These are phyloP conservation scores for Naso thynnoides DNA, from an alignment of 2,797 vertebrate genomes.

Conservation along the genomic window DNA sequence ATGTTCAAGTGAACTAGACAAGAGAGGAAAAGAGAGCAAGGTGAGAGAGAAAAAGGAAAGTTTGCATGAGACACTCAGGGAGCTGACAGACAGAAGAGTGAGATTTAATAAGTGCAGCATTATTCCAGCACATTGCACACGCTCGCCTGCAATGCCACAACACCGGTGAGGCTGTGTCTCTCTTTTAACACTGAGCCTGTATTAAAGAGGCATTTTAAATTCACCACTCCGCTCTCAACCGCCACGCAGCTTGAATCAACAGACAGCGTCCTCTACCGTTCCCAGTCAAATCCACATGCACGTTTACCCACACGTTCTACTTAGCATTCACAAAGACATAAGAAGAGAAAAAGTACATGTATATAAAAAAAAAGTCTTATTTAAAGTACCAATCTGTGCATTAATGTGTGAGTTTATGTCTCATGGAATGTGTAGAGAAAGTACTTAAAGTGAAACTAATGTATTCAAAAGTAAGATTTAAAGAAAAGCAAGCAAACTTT, in stretches of 20 bases:
- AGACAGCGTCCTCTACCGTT: constrained; percentile 66
- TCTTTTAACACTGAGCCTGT: constrained; percentile 42
- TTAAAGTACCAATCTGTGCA: background rate
- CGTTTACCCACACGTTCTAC: background rate
- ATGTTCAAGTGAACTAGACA: constrained; percentile 31
- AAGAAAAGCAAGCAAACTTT: constrained; percentile 7
- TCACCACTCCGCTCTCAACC: constrained; percentile 30
- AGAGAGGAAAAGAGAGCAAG: constrained; percentile 11
- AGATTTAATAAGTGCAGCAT: constrained; percentile 49
- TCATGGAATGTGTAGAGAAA: background rate
- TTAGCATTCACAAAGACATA: constrained; percentile 12
- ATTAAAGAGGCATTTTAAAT: constrained; percentile 53
- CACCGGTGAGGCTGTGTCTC: constrained; percentile 30
- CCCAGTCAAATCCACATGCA: constrained; percentile 17
- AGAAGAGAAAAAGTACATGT: background rate
- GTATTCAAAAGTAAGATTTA: background rate
- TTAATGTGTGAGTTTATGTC: background rate
- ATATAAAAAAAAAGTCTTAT: background rate
- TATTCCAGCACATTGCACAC: constrained; percentile 63
- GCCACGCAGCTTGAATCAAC: constrained; percentile 46
- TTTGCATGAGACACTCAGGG: constrained; percentile 24
- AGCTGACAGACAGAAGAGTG: constrained; percentile 39
- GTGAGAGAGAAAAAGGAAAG: constrained; percentile 1
- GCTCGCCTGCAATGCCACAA: constrained; percentile 42
- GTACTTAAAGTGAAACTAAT: background rate